These are phyloP conservation scores for Eupithecia abbreviata DNA, from an alignment of 2,888 invertebrate genomes.

Conservation along the genomic window DNA sequence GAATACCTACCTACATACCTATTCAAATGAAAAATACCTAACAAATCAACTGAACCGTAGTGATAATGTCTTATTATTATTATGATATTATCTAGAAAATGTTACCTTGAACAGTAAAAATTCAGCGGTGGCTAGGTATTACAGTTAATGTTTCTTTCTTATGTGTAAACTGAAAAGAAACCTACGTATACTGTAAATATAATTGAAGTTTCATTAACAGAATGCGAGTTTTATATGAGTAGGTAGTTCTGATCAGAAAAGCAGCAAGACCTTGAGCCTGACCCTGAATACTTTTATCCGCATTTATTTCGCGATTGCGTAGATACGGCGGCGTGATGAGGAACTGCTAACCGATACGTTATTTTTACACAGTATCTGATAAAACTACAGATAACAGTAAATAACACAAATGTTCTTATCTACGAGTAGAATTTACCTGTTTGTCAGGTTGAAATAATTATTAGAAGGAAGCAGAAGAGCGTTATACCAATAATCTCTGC, in stretches of 20 bases:
- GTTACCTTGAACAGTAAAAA: conserved; percentile 72
- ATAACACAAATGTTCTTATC: conserved; percentile 42
- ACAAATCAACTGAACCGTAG: neutral
- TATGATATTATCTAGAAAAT: conserved; percentile 30
- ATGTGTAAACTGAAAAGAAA: conserved; percentile 52
- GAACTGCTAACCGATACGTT: conserved; percentile 55
- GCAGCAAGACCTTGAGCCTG: conserved; percentile 79
- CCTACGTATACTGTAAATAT: conserved; percentile 53
- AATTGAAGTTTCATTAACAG: conserved; percentile 57
- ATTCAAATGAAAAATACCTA: neutral
- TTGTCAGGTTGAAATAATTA: conserved; percentile 27
- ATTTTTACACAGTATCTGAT: conserved; percentile 56
- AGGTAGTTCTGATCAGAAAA: conserved; percentile 78
- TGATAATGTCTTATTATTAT: neutral
- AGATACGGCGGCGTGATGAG: conserved; percentile 65
- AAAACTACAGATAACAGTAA: conserved; percentile 52
- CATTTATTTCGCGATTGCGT: conserved; percentile 76
- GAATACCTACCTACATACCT: neutral
- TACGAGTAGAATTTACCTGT: conserved; percentile 29
- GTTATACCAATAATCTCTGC: conserved; percentile 13
- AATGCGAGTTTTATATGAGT: conserved; percentile 66
- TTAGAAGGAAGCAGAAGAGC: conserved; percentile 11
- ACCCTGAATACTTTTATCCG: conserved; percentile 82
- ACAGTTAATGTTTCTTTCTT: conserved; percentile 74
- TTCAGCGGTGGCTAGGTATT: conserved; percentile 63